Evolutionary conservation across 30 jellyfish, hydroid and myxozoan genomes (phyloP), one percentile per base, ranked within the genome.

Genomic region (Hydractinia symbiolongicarpus): DNA sequence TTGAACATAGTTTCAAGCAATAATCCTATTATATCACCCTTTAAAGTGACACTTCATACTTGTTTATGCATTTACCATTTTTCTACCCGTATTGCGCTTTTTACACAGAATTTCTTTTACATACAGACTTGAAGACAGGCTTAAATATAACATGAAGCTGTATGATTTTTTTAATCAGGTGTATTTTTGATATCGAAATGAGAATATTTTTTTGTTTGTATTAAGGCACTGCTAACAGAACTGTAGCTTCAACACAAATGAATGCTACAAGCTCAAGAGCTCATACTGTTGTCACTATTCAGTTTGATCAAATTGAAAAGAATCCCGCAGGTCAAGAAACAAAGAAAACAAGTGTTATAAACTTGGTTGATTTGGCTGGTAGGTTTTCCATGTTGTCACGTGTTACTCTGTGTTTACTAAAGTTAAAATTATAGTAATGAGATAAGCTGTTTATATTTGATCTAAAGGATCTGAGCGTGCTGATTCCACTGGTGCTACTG

Each of bases 401-500:
- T 30, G 44, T 30, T 30, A 30, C 44, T 30, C 2, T 30, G 44
- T 30, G 44, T 30, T 30, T 30, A 2, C 44, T 30, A 30, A 30
- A 30, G 44, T 30, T 30, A 30, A 30, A 30, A 30, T 30, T 1
- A 30, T 30, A 30, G 44, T 30, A 30, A 30, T 30, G 44, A 30
- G 44, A 30, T 30, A 1, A 30, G 44, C n/a, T n/a, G n/a, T n/a
- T n/a, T n/a, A n/a, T 64, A n/a, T 64, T 64, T 64, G 1, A 11
- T 17, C 44, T 40, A 9, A 50, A 91, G 98, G 98, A 11, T 91
- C 98, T 61, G 98, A 91, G 73, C 90, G 98, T 4, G 98, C 98
- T 61, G 98, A 84, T 71, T 86, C 96, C 56, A 91, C 98, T 8
- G 98, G 98, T 6, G 98, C 98, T n/a, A 91, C 98, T n/a, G 98